Conservation (phyloP, 1,140 invertebrate genomes). For the Solenopsis invicta region DNA sequence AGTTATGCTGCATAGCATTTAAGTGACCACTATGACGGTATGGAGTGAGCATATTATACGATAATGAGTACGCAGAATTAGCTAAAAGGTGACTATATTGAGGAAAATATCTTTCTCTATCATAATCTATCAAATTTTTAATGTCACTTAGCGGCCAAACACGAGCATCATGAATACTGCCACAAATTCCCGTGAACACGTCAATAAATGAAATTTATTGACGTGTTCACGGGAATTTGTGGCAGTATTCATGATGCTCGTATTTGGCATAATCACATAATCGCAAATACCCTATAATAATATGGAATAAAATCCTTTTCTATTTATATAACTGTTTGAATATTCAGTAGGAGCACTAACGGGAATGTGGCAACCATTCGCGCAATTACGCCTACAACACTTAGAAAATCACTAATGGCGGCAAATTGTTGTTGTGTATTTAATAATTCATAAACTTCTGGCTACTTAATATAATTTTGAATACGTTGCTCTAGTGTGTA, state of each 20-base stretch:
- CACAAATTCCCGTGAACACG: conserved; percentile 15
- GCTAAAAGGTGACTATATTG: too few relatives aligned
- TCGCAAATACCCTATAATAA: conserved; percentile 33
- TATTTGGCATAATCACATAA: too few relatives aligned
- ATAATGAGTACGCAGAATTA: too few relatives aligned
- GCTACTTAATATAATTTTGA: conserved; percentile 5
- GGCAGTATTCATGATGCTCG: too few relatives aligned
- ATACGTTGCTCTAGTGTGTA: neutral
- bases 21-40: conserved; percentile 32
- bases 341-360: too few relatives aligned
- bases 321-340: too few relatives aligned
- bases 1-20: neutral
- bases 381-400: conserved; percentile 5
- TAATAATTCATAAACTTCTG: neutral
- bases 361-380: neutral
- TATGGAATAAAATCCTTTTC: conserved; percentile 35
- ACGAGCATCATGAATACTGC: too few relatives aligned
- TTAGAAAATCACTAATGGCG: neutral
- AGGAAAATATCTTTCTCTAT: too few relatives aligned
- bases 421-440: too few relatives aligned
- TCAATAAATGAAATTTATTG: too few relatives aligned
- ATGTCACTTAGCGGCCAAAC: conserved; percentile 25
- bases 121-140: neutral
- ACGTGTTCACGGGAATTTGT: too few relatives aligned
- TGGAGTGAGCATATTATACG: conserved; percentile 12